phyloP scores from a whole-genome alignment of 2,113 vertebrate genomes.

The Coreoperca whiteheadi region DNA sequence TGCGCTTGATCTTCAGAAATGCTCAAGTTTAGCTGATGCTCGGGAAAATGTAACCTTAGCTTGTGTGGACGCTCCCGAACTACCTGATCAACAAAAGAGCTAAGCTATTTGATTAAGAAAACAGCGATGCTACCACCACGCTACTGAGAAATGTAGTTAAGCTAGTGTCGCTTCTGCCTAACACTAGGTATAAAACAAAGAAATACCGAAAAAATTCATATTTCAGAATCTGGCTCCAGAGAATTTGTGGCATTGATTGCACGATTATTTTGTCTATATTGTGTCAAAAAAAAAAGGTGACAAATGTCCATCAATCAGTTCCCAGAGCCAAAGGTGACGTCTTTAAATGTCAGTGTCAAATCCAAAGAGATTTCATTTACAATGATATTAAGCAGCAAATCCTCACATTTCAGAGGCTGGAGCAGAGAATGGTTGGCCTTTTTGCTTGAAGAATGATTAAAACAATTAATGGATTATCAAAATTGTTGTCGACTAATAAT shows the following conservation, averaged over 20 bases:
- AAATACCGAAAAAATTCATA: too few species aligned
- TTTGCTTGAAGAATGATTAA: not conserved
- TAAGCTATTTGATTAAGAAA: too few species aligned
- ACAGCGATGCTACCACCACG: too few species aligned
- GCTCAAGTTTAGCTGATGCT: too few species aligned
- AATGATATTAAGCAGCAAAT: not conserved
- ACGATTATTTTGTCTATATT: not conserved
- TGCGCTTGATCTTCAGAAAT: too few species aligned
- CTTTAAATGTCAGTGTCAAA: not conserved
- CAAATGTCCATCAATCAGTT: not conserved
- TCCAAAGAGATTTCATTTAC: not conserved
- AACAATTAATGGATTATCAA: not conserved
- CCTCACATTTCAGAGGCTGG: not conserved
- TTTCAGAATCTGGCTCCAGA: too few species aligned
- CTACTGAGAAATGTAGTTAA: too few species aligned
- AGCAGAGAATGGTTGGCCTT: not conserved
- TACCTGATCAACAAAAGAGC: too few species aligned
- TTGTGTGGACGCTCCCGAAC: too few species aligned
- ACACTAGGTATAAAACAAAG: too few species aligned
- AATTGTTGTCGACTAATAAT: not conserved
- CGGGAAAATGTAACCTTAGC: too few species aligned
- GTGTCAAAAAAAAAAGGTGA: not conserved
- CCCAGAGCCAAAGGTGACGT: not conserved
- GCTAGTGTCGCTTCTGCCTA: too few species aligned
- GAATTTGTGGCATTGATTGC: not conserved